phyloP scores from a whole-genome alignment of 2,888 invertebrate species.

The Watsonalla cultraria region DNA sequence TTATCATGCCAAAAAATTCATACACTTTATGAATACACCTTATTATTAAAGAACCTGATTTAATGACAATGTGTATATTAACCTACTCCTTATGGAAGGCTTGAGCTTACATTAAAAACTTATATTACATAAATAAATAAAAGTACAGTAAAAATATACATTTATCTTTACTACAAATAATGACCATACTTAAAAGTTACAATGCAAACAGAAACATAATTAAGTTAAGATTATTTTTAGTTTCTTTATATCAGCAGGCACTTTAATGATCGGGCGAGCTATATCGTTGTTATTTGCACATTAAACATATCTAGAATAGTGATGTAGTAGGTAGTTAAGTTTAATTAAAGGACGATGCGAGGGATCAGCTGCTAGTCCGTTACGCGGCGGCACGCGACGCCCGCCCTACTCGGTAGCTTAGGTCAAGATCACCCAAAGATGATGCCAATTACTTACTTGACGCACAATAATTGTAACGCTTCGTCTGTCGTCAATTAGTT shows the following conservation, averaged over 20 bases:
- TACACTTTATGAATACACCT: no score
- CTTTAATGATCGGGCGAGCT: constrained; percentile 15
- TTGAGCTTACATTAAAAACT: no score
- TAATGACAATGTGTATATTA: no score
- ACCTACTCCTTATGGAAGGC: no score
- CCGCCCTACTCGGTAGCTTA: constrained; percentile 25
- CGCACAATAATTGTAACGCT: constrained; percentile 62
- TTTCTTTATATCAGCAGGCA: neutral
- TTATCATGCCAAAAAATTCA: no score
- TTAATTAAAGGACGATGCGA: constrained; percentile 61
- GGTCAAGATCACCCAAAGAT: constrained; percentile 34
- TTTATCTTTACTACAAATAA: no score
- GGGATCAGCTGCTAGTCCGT: constrained; percentile 69
- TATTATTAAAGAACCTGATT: neutral
- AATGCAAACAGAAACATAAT: neutral
- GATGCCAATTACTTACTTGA: constrained; percentile 51
- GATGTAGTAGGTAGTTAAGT: constrained; percentile 33
- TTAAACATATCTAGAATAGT: constrained; percentile 27
- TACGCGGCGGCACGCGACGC: constrained; percentile 58
- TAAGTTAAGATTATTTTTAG: neutral
- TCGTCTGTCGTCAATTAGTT: constrained; percentile 56
- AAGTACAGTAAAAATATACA: no score
- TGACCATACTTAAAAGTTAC: no score
- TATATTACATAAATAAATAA: no score
- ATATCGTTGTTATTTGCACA: constrained; percentile 12